Evolutionary conservation across 2,888 invertebrate genomes (phyloP), one percentile per base, ranked within the genome.

Genomic region (Lasioglossum lativentre): DNA sequence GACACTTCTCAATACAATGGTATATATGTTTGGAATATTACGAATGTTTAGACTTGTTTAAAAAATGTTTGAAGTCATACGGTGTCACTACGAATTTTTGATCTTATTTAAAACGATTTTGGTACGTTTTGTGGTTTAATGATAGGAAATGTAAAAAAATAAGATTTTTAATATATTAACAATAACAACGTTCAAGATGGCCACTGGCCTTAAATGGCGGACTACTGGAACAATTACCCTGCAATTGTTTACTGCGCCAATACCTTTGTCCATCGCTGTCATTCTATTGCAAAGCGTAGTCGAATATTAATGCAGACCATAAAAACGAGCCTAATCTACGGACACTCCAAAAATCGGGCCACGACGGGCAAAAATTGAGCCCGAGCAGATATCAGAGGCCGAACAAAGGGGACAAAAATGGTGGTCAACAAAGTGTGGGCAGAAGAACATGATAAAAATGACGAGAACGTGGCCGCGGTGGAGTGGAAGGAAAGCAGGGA

Each of bases 401-500:
- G 14, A 59, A 59, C 59, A 27, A 59, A 27, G 27, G 27, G 27
- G 27, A 23, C 27, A 14, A 27, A 59, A 59, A 59, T 59, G 5
- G 59, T 27, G 59, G 59, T 59, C 14, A 27, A 59, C 27, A 27
- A n/a, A 27, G 59, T 27, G 56, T 27, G 56, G 56, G 12, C 27
- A 34, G 34, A 30, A 45, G 40, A 19, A 68, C 38, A 47, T 38
- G 52, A 70, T 59, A 52, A 47, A 70, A 68, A 47, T 45, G 70
- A 75, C n/a, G 75, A 70, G 68, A 38, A 70, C 47, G 52, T 27
- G 38, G 34, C n/a, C 47, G 47, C 77, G 40, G 70, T 12, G 30
- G 52, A 70, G 34, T 63, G 68, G 52, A 40, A 68, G 68, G 16
- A 47, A 52, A 47, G 40, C 42, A 76, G 47, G 3, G 3, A 23